These are phyloP conservation scores for Monopis laevigella DNA, from an alignment of 2,888 invertebrate genomes.

Conservation along the genomic window DNA sequence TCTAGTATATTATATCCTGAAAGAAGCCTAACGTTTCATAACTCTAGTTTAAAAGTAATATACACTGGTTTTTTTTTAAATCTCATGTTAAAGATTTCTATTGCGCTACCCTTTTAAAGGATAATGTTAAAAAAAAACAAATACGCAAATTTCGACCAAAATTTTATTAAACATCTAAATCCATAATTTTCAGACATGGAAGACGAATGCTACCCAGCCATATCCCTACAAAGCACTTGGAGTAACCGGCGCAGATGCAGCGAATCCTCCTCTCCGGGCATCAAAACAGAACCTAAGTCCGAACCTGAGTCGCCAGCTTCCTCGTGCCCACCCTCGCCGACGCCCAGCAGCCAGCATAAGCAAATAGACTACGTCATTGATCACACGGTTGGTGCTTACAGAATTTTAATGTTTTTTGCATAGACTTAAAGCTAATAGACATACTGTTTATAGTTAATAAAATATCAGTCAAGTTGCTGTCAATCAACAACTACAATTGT, in stretches of 20 bases:
- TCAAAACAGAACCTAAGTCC: conserved; percentile 82
- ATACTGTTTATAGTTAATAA: too few species aligned
- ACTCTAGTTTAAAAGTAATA: too few species aligned
- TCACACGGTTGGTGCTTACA: conserved; percentile 67
- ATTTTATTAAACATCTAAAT: background rate
- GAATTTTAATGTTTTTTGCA: too few species aligned
- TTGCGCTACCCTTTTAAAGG: too few species aligned
- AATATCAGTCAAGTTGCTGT: too few species aligned
- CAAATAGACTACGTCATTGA: conserved; percentile 71
- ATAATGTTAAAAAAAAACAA: too few species aligned
- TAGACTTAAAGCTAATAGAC: too few species aligned
- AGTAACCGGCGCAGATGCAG: conserved; percentile 45
- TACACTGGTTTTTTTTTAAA: too few species aligned
- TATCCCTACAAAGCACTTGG: conserved; percentile 73
- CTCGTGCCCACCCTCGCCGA: conserved; percentile 77
- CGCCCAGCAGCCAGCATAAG: conserved; percentile 64
- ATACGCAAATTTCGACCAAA: background rate
- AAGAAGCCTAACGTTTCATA: too few species aligned
- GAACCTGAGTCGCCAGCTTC: conserved; percentile 77
- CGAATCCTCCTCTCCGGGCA: conserved; percentile 44
- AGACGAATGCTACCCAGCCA: conserved; percentile 87
- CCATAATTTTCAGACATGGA: conserved; percentile 78
- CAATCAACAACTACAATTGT: too few species aligned
- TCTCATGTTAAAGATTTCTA: too few species aligned
- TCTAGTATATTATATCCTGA: too few species aligned